Base-by-base conservation (phyloP, 2,797 vertebrate species). In the Stomatorhinus walkeri region DNA sequence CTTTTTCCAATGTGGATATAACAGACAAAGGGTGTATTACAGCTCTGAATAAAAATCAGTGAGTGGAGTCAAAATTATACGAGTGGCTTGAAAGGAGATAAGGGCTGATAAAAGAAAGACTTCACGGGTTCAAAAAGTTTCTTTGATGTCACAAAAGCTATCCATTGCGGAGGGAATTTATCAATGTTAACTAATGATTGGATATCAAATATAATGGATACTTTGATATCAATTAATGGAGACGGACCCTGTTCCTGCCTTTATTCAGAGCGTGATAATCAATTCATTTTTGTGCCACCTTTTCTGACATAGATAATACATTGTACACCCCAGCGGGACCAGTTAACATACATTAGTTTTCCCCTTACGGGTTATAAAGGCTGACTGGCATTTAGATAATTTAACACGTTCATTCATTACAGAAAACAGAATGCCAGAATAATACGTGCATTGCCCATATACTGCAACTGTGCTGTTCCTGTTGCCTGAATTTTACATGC, bases 1-100 rank as follows among this genome's bases (percentile, higher is more conserved):
- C 68, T 84, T 88, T 88, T 88, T 87, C 90, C 91, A 88, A 52
- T 88, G 89, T 59, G 87, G 52, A 36, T 54, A 87, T 51, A 89
- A 88, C 88, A 12, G 85, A 86, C 51, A 88, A 79, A 88, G 76
- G 40, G 61, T 89, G 87, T 89, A 54, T 88, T 59, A 85, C 79
- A 87, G 76, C 54, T 87, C 54, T 87, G 85, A 48, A 88, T 88
- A 61, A 54, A 32, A 72, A 32, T 85, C 61, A 52, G 16, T 51
- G 54, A 87, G 24, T 22, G 85, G 28, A 56, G 28, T 61, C 16
- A 87, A 52, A 56, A 87, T 40, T 19, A 87, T n/a, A 12, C 2
- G 19, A 87, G 24, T 87, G 14, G 24, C 1, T 36, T 59, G 52
- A 87, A 59, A 61, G 16, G 28, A 87, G 85, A 87, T 59, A 43